These are phyloP conservation scores for Drosophila macrospina DNA, from an alignment of 2,888 invertebrate genomes.

Conservation along the genomic window DNA sequence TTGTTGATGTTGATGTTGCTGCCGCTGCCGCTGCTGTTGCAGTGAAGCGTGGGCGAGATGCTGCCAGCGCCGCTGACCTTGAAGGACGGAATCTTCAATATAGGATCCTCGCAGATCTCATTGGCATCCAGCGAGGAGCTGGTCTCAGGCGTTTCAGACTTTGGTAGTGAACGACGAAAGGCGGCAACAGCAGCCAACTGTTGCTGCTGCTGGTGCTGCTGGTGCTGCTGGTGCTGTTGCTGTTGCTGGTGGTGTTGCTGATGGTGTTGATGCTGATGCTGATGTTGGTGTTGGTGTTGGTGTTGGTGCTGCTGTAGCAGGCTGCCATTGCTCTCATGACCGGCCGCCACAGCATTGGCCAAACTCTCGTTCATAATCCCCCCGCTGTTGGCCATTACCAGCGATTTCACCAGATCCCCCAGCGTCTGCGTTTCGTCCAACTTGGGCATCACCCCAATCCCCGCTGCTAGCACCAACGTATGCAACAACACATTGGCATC, in stretches of 20 bases:
- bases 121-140: constrained; percentile 84
- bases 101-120: constrained; percentile 88
- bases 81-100: constrained; percentile 97
- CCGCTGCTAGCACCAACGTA: constrained; percentile 82
- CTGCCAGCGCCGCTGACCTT: constrained; percentile 87
- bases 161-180: constrained; percentile 82
- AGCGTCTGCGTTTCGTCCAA: constrained; percentile 82
- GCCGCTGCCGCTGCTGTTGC: constrained; percentile 70
- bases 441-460: constrained; percentile 69
- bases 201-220: constrained; percentile 78
- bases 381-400: constrained; percentile 78
- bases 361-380: constrained; percentile 64
- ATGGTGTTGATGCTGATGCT: constrained; percentile 47
- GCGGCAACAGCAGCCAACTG: constrained; percentile 66
- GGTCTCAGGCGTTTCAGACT: constrained; percentile 86
- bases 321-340: constrained; percentile 67
- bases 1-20: constrained; percentile 83
- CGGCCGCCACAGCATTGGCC: constrained; percentile 46
- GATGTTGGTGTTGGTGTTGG: constrained; percentile 15
- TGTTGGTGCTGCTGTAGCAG: constrained; percentile 57
- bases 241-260: constrained; percentile 77
- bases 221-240: constrained; percentile 80
- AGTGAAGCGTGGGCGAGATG: constrained; percentile 74
- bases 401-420: constrained; percentile 81
- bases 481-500: constrained; percentile 82